A percentile compares a stretch with the other conserved stretches of the same genome.
Conservation (phyloP, 2,797 vertebrate species). For the Molothrus aeneus region DNA sequence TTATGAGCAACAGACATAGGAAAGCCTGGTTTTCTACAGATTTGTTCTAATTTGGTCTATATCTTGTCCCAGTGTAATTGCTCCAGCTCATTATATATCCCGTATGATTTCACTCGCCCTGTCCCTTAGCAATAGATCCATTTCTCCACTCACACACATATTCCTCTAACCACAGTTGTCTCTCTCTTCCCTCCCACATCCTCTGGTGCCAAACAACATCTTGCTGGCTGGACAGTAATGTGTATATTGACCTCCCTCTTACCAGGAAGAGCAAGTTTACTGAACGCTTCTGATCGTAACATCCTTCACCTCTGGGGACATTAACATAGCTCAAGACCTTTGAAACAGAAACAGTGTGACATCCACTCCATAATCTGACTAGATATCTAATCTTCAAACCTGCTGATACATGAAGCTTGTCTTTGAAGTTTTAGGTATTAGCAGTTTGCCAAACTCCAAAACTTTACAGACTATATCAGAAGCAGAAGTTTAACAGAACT, state of each 20-base stretch:
- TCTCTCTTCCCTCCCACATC: background rate
- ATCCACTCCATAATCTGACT: background rate
- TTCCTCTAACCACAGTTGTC: background rate
- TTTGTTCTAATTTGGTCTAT: background rate
- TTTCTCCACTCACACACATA: background rate
- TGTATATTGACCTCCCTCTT: background rate
- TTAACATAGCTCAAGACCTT: background rate
- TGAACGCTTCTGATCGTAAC: background rate
- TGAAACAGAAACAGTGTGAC: background rate
- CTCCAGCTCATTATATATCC: background rate
- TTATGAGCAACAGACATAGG: background rate
- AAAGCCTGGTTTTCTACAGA: background rate
- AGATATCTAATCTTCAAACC: background rate
- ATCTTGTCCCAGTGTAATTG: background rate
- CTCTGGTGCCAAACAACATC: background rate
- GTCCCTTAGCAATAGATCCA: background rate
- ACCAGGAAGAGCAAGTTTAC: background rate
- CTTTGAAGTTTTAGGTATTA: slow-evolving; percentile 10
- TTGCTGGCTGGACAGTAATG: background rate
- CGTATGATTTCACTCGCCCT: background rate
- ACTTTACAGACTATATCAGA: background rate
- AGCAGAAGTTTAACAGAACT: background rate
- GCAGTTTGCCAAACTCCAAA: background rate
- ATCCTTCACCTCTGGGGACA: background rate
- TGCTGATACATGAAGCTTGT: background rate